Base-by-base conservation (phyloP, 2,113 vertebrate genomes). In the Eublepharis macularius region DNA sequence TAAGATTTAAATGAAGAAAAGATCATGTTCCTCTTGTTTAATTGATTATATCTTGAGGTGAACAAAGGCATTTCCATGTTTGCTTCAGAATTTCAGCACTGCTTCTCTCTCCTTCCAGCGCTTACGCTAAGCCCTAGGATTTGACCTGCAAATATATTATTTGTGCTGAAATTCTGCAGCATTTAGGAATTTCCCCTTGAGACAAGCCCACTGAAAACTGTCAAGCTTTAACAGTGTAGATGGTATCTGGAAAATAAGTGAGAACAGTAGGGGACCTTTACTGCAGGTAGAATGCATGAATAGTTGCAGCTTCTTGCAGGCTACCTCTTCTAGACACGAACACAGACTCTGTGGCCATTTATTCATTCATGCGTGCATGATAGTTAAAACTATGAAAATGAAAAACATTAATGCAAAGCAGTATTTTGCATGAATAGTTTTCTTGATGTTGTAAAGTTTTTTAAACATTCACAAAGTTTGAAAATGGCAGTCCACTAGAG, bases 351-450 rank as follows among this genome's bases (percentile, higher is more conserved):
- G 87, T 41, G 86, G 77, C 57, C 41, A 72, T 17, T 76, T 3
- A 39, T 19, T 66, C 57, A 77, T 16, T 81, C 4, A 43, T 17
- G 86, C 66, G 51, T 26, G 77, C 65, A 80, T 78, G 83, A 86
- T 66, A 81, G 12, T 94, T 79, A 80, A 13, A 24, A 83, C 51
- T 87, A 92, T 89, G 77, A 54, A 79, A 89, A 83, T 54, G 90
- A 92, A 89, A 41, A 34, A 90, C 88, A 82, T 2, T 70, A 81
- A 83, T 26, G 29, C 1, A 26, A 34, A 82, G 83, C 68, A 73
- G 88, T 87, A 84, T 72, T 90, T 91, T 89, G 81, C 76, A 93
- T 89, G 94, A 95, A 94, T 92, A n/a, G n/a, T n/a, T n/a, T n/a
- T n/a, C n/a, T n/a, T 47, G 84, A 83, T 80, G 0, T 43, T 66